Evolutionary conservation across 92 coral and sea anemone species (phyloP).

Genomic region (Galaxea fascicularis): DNA sequence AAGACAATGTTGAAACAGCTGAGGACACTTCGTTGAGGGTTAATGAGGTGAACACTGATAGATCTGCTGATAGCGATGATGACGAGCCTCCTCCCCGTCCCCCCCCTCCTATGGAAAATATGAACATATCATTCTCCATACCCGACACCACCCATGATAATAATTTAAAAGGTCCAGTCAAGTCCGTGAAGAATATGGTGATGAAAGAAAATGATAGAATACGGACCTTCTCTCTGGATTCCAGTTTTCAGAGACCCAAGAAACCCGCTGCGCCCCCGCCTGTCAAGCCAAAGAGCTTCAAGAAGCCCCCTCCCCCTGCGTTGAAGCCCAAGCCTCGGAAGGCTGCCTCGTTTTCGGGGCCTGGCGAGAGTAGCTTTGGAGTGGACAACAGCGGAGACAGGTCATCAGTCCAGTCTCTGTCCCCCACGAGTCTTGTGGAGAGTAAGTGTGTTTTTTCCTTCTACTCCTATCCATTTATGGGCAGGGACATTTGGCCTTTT

Average conservation of each 20-base stretch:
- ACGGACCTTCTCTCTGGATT: constrained; percentile 17
- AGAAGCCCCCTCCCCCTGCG: constrained; percentile 82
- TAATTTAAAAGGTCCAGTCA: not conserved
- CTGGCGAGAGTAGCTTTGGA: constrained; percentile 33
- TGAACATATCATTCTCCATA: constrained; percentile 11
- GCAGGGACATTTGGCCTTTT: not conserved
- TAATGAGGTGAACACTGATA: not conserved
- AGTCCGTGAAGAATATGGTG: constrained; percentile 26
- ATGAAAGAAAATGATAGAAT: constrained; percentile 26
- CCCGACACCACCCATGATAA: not conserved
- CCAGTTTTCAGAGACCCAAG: constrained; percentile 39
- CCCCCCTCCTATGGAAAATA: constrained; percentile 41
- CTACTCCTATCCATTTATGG: not conserved
- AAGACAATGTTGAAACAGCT: not conserved
- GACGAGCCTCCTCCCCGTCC: constrained; percentile 56
- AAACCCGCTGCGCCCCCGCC: constrained; percentile 78
- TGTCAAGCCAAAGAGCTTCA: constrained; percentile 86
- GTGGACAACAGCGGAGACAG: constrained; percentile 26
- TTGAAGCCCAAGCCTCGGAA: constrained; percentile 80
- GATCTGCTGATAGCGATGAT: constrained; percentile 17
- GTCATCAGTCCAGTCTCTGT: constrained; percentile 27
- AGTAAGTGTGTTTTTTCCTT: constrained; percentile 23
- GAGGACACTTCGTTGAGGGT: not conserved
- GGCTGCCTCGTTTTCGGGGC: constrained; percentile 41
- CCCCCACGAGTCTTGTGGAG: constrained; percentile 4